Evolutionary conservation across 2,797 vertebrate genomes (phyloP).

Genomic region (Sebastes kiyomatsui): DNA sequence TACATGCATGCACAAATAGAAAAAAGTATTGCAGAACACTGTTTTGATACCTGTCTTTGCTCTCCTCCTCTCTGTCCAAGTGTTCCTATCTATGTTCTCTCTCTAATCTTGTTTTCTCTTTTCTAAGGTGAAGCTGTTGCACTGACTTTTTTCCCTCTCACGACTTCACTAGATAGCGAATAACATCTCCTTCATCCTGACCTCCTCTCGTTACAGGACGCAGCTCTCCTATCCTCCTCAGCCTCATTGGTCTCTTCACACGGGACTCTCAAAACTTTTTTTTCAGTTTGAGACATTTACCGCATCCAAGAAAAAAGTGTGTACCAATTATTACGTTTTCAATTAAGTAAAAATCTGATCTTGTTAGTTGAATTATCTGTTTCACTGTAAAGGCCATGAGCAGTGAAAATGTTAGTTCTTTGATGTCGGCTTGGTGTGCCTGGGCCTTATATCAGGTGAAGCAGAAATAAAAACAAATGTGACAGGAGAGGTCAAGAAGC

Average conservation of each 20-base stretch:
- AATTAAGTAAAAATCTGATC: background rate
- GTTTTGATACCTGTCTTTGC: slow-evolving; percentile 47
- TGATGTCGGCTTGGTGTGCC: too few relatives aligned
- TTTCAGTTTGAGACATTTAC: background rate
- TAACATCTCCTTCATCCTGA: slow-evolving; percentile 8
- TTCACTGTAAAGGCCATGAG: too few relatives aligned
- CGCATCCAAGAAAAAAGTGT: background rate
- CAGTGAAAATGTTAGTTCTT: too few relatives aligned
- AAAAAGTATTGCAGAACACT: slow-evolving; percentile 48
- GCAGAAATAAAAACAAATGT: too few relatives aligned
- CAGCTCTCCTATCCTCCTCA: background rate
- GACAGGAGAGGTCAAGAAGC: too few relatives aligned
- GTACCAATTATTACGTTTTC: background rate
- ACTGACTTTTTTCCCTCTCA: background rate
- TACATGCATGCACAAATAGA: background rate
- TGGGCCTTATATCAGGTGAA: too few relatives aligned
- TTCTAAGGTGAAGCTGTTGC: slow-evolving; percentile 2
- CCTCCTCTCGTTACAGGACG: slow-evolving; percentile 10
- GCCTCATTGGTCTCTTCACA: background rate
- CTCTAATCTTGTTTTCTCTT: slow-evolving; percentile 29
- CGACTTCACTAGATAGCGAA: slow-evolving; percentile 12
- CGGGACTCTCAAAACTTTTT: background rate
- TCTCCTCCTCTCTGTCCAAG: slow-evolving; percentile 16
- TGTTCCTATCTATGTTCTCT: slow-evolving; percentile 17
- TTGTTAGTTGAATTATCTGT: too few relatives aligned